Evolutionary conservation across 1,140 invertebrate species (phyloP).

Genomic region (Hormaphis cornu): DNA sequence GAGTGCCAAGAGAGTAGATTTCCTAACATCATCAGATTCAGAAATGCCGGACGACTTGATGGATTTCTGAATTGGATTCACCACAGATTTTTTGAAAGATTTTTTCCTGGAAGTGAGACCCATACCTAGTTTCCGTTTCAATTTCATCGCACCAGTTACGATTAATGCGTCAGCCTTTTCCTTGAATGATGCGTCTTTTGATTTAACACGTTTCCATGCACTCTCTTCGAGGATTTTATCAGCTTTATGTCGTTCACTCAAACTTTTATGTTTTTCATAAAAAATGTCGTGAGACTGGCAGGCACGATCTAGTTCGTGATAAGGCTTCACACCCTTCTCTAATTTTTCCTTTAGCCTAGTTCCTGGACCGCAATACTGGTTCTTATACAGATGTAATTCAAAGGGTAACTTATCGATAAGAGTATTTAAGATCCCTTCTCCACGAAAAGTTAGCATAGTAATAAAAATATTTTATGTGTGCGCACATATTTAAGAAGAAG

Average conservation of each 20-base stretch:
- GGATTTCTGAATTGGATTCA: too few relatives aligned
- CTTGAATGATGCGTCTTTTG: slow-evolving; percentile 40
- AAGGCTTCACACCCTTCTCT: too few relatives aligned
- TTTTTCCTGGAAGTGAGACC: too few relatives aligned
- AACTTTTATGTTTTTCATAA: slow-evolving; percentile 40
- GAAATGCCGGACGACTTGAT: too few relatives aligned
- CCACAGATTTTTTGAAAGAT: neutral
- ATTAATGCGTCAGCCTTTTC: slow-evolving; percentile 39
- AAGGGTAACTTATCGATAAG: slow-evolving; percentile 43
- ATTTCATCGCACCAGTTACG: slow-evolving; percentile 39
- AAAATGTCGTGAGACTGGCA: slow-evolving; percentile 45
- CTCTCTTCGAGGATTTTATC: slow-evolving; percentile 41
- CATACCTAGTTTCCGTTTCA: neutral
- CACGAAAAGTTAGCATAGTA: too few relatives aligned
- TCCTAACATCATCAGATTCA: too few relatives aligned
- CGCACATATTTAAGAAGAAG: too few relatives aligned
- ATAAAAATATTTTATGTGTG: too few relatives aligned
- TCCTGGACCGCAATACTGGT: slow-evolving; percentile 44
- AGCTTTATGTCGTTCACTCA: slow-evolving; percentile 40
- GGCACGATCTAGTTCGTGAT: slow-evolving; percentile 43
- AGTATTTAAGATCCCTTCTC: slow-evolving; percentile 39
- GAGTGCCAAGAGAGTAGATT: too few relatives aligned
- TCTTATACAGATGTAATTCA: slow-evolving; percentile 43
- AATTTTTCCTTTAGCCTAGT: slow-evolving; percentile 43
- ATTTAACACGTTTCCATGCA: slow-evolving; percentile 41